A percentile compares a stretch with the other conserved stretches of the same genome.
These are phyloP conservation scores for Cephus sareptanus DNA, from an alignment of 2,888 invertebrate genomes.

Conservation along the genomic window DNA sequence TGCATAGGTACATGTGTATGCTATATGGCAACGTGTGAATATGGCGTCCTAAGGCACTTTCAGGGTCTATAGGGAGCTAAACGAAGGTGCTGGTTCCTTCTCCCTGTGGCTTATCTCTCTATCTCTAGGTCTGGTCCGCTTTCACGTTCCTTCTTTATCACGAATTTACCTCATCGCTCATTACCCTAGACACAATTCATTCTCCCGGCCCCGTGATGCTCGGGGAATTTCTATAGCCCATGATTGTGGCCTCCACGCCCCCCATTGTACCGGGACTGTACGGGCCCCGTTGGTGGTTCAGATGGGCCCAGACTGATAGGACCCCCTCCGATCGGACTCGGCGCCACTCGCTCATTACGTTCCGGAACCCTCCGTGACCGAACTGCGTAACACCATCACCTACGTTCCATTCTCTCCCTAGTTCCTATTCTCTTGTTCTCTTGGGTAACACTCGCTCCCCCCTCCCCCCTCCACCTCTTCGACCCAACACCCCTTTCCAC, in stretches of 20 bases:
- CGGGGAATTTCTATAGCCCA: constrained; percentile 20
- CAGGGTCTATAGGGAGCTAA: background rate
- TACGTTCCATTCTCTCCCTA: background rate
- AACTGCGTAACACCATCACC: background rate
- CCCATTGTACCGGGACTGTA: constrained; percentile 18
- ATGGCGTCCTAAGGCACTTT: no score
- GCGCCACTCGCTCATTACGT: constrained; percentile 20
- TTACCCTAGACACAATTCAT: constrained; percentile 24
- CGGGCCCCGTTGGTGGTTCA: constrained; percentile 17
- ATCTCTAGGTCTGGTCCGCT: background rate
- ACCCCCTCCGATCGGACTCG: constrained; percentile 12
- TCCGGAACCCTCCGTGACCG: constrained; percentile 3
- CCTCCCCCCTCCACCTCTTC: background rate
- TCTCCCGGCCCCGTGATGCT: constrained; percentile 12
- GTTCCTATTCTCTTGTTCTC: background rate
- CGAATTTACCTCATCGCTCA: constrained; percentile 24
- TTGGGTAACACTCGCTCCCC: background rate
- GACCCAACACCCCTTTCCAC: background rate
- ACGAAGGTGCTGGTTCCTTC: background rate
- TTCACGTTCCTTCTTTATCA: constrained; percentile 16
- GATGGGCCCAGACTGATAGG: constrained; percentile 22
- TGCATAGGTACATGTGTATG: no score
- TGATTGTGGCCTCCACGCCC: constrained; percentile 23
- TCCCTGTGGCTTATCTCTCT: no score
- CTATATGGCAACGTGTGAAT: no score